A percentile compares a stretch with the other conserved stretches of the same genome.
Conservation (phyloP, 2,797 vertebrate species). For the Notamacropus eugenii region DNA sequence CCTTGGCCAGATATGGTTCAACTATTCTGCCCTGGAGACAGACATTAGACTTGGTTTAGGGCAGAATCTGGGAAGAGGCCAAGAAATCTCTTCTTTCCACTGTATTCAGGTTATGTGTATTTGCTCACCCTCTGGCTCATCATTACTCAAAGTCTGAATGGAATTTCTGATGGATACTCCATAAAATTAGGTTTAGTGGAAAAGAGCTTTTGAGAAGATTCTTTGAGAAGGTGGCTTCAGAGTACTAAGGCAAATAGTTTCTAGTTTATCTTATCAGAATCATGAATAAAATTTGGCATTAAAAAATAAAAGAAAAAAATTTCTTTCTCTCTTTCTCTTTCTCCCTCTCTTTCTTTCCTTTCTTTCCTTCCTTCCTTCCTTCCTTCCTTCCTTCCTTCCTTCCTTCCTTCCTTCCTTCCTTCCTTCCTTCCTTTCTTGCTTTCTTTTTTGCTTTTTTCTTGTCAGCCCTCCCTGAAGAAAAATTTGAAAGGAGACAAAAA, state of each 20-base stretch:
- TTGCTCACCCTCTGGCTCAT: background rate
- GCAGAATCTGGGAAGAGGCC: background rate
- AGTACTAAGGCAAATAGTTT: background rate
- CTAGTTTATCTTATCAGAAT: background rate
- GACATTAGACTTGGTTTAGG: background rate
- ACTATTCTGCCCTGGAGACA: background rate
- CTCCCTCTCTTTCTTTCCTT: too few species aligned
- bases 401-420: too few species aligned
- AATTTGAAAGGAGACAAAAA: background rate
- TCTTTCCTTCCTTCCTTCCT: too few species aligned
- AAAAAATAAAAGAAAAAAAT: background rate
- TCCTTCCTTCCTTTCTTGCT: too few species aligned
- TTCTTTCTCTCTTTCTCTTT: too few species aligned
- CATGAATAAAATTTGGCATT: background rate
- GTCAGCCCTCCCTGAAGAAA: background rate
- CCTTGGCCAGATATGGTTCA: background rate
- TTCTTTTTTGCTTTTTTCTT: background rate
- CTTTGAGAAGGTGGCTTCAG: background rate
- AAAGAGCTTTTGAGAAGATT: background rate
- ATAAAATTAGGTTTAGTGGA: background rate
- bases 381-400: too few species aligned
- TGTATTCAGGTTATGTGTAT: background rate
- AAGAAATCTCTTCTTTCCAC: background rate
- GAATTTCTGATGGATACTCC: background rate
- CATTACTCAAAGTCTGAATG: conserved; percentile 1